Evolutionary conservation across 2,797 vertebrate species (phyloP), one percentile per base, ranked within the genome.

Genomic region (Pseudochromis fuscus): DNA sequence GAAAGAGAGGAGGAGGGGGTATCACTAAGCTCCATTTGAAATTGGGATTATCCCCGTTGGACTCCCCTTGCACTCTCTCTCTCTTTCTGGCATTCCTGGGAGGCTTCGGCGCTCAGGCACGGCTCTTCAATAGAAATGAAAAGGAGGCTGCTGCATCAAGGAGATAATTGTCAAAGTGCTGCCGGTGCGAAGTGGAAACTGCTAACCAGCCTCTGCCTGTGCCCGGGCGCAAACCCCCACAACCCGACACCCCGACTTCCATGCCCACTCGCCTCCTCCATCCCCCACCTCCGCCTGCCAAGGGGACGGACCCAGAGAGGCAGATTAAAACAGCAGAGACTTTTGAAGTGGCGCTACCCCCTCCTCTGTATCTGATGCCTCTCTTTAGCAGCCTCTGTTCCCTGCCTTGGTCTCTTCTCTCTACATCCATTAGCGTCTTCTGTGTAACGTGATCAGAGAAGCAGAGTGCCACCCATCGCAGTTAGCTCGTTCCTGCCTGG

Each of bases 21-120:
- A 83, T 78, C 86, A 79, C 85, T 91, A 90, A 91, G 87, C 91
- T 90, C 90, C 89, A 87, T 93, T 93, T 90, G 87, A 90, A 92
- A 90, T 91, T 91, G 86, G 90, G 90, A 91, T 93, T 91, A 93
- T 91, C 87, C 82, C 81, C 72, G 23, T 69, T 60, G 86, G 88
- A 91, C 84, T 89, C 90, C 84, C 79, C 79, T 55, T 58, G 23
- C 66, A 46, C 79, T 59, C 67, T 72, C 63, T 49, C 79, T 55
- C 71, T 55, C 75, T 83, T 60, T 61, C 83, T 58, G 81, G 82
- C 86, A 85, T 89, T 90, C 88, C 89, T 86, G 72, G 85, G 88
- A 89, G 87, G 85, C 80, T 86, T 67, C 68, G 13, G 44, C 78
- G 87, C 87, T 82, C 83, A 8, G 80, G 75, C 77, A 57, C 67